These are phyloP conservation scores for Megalopta genalis DNA, from an alignment of 1,140 invertebrate species.

Conservation along the genomic window DNA sequence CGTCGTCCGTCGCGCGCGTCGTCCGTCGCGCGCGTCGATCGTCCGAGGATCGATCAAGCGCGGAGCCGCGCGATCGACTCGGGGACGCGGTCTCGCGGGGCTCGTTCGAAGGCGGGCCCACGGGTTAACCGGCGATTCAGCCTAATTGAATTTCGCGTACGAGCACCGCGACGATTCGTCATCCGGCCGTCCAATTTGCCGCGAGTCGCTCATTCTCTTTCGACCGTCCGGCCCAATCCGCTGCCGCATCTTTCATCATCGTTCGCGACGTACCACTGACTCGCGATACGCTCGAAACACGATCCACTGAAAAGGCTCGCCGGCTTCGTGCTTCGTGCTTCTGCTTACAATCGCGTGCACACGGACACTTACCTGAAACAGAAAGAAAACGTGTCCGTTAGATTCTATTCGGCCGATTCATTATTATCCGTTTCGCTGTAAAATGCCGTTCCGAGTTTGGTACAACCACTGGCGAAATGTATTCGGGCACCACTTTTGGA, in stretches of 20 bases:
- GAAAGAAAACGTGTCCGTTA: constrained; percentile 23
- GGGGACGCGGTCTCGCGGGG: constrained; percentile 45
- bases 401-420: background rate
- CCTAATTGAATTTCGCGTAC: constrained; percentile 66
- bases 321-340: background rate
- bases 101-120: constrained; percentile 49
- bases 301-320: constrained; percentile 24
- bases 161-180: constrained; percentile 56
- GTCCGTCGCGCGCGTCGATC: constrained; percentile 8
- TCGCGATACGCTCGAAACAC: constrained; percentile 25
- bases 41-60: constrained; percentile 15
- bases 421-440: too few relatives aligned
- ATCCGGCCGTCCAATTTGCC: constrained; percentile 61
- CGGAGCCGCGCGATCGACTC: constrained; percentile 27
- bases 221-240: constrained; percentile 19
- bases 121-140: constrained; percentile 53
- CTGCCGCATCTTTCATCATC: constrained; percentile 55
- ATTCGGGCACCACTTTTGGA: too few relatives aligned
- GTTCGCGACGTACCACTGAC: constrained; percentile 19
- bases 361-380: constrained; percentile 66
- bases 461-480: too few relatives aligned
- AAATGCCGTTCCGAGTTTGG: too few relatives aligned
- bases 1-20: too few relatives aligned
- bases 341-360: constrained; percentile 1
- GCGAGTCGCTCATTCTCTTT: constrained; percentile 57